Evolutionary conservation across 2,113 vertebrate genomes (phyloP).

Genomic region (Puntigrus tetrazona): DNA sequence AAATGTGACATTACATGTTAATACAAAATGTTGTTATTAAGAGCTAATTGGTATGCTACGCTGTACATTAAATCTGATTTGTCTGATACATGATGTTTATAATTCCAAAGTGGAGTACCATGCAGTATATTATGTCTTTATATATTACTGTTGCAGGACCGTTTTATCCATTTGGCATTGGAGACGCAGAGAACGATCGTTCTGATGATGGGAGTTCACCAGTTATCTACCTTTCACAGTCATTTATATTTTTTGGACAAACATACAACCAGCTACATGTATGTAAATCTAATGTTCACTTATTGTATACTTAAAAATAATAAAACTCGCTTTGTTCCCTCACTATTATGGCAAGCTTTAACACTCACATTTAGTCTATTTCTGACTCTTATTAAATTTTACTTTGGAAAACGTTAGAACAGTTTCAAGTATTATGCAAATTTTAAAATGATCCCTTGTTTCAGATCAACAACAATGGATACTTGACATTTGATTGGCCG

Average conservation of each 20-base stretch:
- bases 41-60: no score
- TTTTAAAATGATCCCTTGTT: not conserved
- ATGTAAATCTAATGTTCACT: no score
- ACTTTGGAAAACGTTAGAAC: not conserved
- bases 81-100: not conserved
- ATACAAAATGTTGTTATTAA: not conserved
- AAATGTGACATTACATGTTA: not conserved
- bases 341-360: not conserved
- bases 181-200: not conserved
- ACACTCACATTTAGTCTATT: not conserved
- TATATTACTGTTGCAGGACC: not conserved
- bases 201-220: constrained; percentile 42
- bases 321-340: no score
- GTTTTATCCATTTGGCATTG: constrained; percentile 34
- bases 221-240: constrained; percentile 17
- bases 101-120: not conserved
- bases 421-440: not conserved
- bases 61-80: not conserved
- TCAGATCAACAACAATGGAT: constrained; percentile 53
- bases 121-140: not conserved
- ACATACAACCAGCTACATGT: constrained; percentile 12
- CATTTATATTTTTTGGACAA: constrained; percentile 35
- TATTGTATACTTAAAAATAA: no score
- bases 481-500: constrained; percentile 32
- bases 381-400: not conserved